A percentile compares a stretch with the other conserved stretches of the same genome.
Evolutionary conservation across 2,888 invertebrate species (phyloP).

Genomic region (Crioceris asparagi): DNA sequence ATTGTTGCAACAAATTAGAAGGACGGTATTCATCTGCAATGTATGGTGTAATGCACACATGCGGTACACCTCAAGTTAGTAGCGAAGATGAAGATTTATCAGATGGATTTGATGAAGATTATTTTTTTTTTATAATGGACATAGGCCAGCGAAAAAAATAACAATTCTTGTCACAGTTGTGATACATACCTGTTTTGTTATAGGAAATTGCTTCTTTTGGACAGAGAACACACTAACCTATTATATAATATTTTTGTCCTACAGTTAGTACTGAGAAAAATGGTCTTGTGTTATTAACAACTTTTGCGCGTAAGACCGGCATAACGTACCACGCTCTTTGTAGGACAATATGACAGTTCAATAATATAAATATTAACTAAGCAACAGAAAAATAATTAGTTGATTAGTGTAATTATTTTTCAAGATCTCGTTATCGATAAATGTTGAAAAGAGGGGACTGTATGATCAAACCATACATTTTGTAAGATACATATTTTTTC

Average conservation of each 20-base stretch:
- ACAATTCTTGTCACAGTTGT: constrained; percentile 4
- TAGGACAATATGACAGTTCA: constrained; percentile 8
- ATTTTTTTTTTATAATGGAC: constrained; percentile 2
- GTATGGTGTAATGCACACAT: too few species aligned
- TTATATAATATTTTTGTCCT: too few species aligned
- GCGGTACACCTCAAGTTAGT: constrained; percentile 8
- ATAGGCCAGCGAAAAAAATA: constrained; percentile 1
- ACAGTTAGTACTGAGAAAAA: too few species aligned
- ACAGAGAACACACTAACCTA: too few species aligned
- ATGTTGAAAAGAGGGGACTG: constrained; percentile 4
- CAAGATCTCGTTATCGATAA: constrained; percentile 5
- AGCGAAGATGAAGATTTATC: too few species aligned
- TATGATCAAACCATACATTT: constrained; percentile 7
- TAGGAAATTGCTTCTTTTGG: too few species aligned
- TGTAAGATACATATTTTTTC: constrained; percentile 4
- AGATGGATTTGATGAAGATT: constrained; percentile 9
- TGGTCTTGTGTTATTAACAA: constrained; percentile 8
- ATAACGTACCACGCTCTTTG: constrained; percentile 8
- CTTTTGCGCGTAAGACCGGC: constrained; percentile 10
- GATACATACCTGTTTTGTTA: constrained; percentile 9
- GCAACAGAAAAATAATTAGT: too few species aligned
- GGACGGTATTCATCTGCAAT: too few species aligned
- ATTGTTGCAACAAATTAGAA: too few species aligned
- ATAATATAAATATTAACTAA: constrained; percentile 9
- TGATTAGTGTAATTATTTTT: constrained; percentile 8